Base-by-base conservation (phyloP, 1,140 invertebrate genomes). In the Macrobrachium rosenbergii region DNA sequence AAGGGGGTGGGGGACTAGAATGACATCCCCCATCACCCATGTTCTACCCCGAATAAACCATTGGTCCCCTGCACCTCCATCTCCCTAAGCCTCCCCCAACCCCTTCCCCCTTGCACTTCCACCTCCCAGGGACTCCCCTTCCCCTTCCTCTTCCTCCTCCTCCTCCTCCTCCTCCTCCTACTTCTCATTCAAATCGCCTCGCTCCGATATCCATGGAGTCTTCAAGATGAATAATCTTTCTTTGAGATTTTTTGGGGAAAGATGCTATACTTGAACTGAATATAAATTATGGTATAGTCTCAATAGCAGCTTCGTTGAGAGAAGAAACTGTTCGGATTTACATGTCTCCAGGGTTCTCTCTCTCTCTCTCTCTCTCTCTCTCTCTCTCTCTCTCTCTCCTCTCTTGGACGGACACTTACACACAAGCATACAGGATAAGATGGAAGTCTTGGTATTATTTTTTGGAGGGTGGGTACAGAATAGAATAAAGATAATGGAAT, bases 201-300 rank as follows among this genome's bases (percentile, higher is more conserved):
- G 45, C 79, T 28, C n/a, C 62, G 60, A 67, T 81, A 81, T 67
- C 62, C 79, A 67, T 45, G 62, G 62, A 64, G 79, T 67, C 63
- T 81, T 81, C 79, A 63, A 28, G 21, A 81, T 81, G 79, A 81
- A 81, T 81, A 81, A 81, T 81, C 79, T 81, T 81, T 81, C 63
- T 63, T 67, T 63, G 79, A 63, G 79, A 81, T 63, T 64, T 81
- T 81, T 63, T 67, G 79, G 59, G 60, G 52, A 63, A 81, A 81
- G 79, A 81, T 81, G 62, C 79, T 81, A 63, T 63, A 60, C 60
- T 81, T 81, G 79, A 81, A 81, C 79, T 81, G 79, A 81, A 81
- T 81, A 81, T 81, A 81, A 81, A 81, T 81, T 81, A 67, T 63
- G 37, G 60, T 60, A 60, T 58, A 63, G 79, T 12, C 43, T 81